Base-by-base conservation (phyloP, 64 coral and sea anemone genomes). In the Montipora cactus region DNA sequence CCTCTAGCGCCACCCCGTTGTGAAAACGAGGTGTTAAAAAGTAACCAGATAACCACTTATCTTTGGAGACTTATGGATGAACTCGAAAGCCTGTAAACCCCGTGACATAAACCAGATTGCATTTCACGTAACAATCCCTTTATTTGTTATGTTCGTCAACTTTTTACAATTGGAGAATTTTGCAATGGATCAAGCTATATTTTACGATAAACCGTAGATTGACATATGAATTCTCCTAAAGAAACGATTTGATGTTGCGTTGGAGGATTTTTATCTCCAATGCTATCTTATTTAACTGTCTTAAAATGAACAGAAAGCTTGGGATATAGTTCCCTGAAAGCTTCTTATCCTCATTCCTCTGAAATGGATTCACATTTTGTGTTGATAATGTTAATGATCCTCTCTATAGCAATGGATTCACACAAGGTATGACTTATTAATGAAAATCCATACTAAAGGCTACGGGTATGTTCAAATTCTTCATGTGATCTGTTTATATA, bases 1-100 rank as follows among this genome's bases (percentile, higher is more conserved):
- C 21, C 7, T 50, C 45, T 18, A 16, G 66, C 82, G 82, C 16
- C 82, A 64, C 14, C 64, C 66, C 71, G 66, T 46, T 46, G 82
- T 71, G 66, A 46, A 86, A 86, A 72, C 16, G 66, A 86, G 82
- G 82, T 86, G 82, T 37, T 67, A 71, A 86, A n/a, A 16, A 15
- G 82, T 86, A 86, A 86, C 82, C 82, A 45, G 82, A 86, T 72
- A 44, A 25, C 67, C 47, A 86, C 58, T 83, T 83, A 83, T 83
- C 80, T 83, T 46, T 59, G 7, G 82, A 47, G 62, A n/a, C 82
- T 86, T 84, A 66, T 67, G 10, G 15, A 3, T 49, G 64, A 71
- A 71, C 82, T 47, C 37, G 44, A 37, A 37, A 37, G 37, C 37
- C 28, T 23, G 14, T 53, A 23, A 80, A 25, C 55, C 66, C 20